phyloP scores from a whole-genome alignment of 2,888 invertebrate genomes.

The Proisotoma minuta region DNA sequence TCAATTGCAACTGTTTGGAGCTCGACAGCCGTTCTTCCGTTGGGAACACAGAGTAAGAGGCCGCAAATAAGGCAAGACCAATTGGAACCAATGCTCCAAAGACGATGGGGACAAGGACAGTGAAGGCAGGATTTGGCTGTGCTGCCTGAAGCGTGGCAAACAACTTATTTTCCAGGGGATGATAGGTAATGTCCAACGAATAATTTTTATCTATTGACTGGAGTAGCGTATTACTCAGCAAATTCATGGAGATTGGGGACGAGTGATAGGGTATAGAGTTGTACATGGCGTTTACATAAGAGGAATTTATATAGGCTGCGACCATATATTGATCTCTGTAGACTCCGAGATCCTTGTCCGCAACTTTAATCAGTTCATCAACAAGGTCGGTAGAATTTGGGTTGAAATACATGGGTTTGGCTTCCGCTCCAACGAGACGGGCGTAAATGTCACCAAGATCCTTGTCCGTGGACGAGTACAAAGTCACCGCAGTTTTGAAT shows the following conservation, averaged over 20 bases:
- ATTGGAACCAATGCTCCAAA: slow-evolving; percentile 31
- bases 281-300: slow-evolving; percentile 23
- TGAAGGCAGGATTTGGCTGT: slow-evolving; percentile 18
- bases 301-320: slow-evolving; percentile 20
- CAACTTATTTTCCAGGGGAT: slow-evolving; percentile 35
- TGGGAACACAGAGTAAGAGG: slow-evolving; percentile 30
- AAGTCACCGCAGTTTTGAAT: slow-evolving; percentile 24
- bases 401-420: not conserved
- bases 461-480: slow-evolving; percentile 24
- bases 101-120: slow-evolving; percentile 21
- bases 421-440: slow-evolving; percentile 8
- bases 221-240: slow-evolving; percentile 44
- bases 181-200: slow-evolving; percentile 30
- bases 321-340: slow-evolving; percentile 33
- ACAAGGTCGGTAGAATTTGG: slow-evolving; percentile 2
- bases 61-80: slow-evolving; percentile 30
- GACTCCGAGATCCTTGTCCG: slow-evolving; percentile 19
- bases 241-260: slow-evolving; percentile 40
- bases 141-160: slow-evolving; percentile 35
- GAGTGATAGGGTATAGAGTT: slow-evolving; percentile 39
- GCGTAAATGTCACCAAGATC: not conserved
- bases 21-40: slow-evolving; percentile 30
- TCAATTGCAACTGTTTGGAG: slow-evolving; percentile 51
- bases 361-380: not conserved
- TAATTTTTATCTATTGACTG: slow-evolving; percentile 43